Conservation (phyloP, 2,797 vertebrate genomes). For the Nyctibius grandis region DNA sequence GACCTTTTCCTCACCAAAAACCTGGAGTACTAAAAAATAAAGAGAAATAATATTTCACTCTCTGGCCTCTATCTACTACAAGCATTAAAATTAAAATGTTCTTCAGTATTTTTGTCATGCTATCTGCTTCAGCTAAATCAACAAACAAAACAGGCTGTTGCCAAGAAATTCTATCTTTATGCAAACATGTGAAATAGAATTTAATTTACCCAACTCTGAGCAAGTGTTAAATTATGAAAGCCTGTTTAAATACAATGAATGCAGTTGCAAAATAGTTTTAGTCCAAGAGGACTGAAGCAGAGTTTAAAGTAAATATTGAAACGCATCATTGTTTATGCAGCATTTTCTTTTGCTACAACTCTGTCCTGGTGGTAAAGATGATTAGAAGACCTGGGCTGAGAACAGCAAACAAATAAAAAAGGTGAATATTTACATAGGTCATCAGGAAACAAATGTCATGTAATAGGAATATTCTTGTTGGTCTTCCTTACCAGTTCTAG, state of each 20-base stretch:
- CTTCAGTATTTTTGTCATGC: not conserved
- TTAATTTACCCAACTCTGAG: not conserved
- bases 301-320: not conserved
- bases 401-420: not conserved
- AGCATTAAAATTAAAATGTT: not conserved
- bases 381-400: not conserved
- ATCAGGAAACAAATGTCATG: not conserved
- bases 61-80: not conserved
- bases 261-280: not conserved
- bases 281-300: not conserved
- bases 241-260: not conserved
- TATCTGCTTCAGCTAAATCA: not conserved
- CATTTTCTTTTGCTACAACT: not conserved
- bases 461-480: not conserved
- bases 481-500: not conserved
- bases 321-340: not conserved
- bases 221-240: not conserved
- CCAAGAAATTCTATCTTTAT: conserved; percentile 1
- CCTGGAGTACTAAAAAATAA: not conserved
- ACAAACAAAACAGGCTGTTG: not conserved
- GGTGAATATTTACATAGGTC: not conserved
- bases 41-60: not conserved
- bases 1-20: not conserved
- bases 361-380: not conserved
- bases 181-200: not conserved